Conservation (phyloP, 2,888 invertebrate genomes). For the Agrypnus murinus region DNA sequence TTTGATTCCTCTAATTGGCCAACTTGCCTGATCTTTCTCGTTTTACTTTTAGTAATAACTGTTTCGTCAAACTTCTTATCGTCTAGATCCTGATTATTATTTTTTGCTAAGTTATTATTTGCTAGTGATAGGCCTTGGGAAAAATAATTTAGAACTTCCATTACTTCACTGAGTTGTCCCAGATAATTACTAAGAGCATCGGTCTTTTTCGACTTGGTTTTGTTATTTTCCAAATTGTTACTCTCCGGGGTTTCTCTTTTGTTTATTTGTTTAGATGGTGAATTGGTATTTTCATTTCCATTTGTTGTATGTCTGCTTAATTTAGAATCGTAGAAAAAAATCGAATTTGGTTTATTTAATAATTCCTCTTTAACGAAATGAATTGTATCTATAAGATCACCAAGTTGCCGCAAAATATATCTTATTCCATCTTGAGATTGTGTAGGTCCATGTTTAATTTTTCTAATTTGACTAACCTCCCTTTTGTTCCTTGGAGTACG, state of each 20-base stretch:
- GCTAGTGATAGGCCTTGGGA: not conserved
- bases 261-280: not conserved
- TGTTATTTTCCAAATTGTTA: not conserved
- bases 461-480: too few relatives aligned
- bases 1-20: too few relatives aligned
- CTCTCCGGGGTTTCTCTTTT: not conserved
- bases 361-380: too few relatives aligned
- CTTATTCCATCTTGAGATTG: too few relatives aligned
- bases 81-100: not conserved
- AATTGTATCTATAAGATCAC: too few relatives aligned
- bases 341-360: too few relatives aligned
- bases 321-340: too few relatives aligned
- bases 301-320: too few relatives aligned
- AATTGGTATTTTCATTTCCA: not conserved
- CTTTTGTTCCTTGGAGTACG: not conserved
- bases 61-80: not conserved
- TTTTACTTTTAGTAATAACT: not conserved
- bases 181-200: slow-evolving; percentile 19
- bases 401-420: too few relatives aligned
- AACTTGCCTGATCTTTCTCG: not conserved
- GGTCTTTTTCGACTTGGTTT: not conserved
- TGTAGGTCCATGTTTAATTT: too few relatives aligned
- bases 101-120: not conserved
- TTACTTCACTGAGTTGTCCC: slow-evolving; percentile 10
- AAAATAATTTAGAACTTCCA: slow-evolving; percentile 18